These are phyloP conservation scores for Drosophila paulistorum DNA, from an alignment of 1,140 invertebrate species.

Conservation along the genomic window DNA sequence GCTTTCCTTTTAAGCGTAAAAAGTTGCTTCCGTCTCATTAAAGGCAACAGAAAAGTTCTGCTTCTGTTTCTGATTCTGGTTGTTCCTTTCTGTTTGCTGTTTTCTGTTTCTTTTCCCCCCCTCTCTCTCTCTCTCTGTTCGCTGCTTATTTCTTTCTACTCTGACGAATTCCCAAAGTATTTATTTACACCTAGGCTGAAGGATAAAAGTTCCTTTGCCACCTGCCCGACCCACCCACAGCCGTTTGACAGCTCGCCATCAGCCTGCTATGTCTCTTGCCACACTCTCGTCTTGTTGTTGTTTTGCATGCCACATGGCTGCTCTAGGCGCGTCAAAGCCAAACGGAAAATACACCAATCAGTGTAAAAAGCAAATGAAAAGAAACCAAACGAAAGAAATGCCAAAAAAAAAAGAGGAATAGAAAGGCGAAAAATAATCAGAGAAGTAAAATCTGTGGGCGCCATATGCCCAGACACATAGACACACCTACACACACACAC, in stretches of 20 bases:
- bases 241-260: not conserved
- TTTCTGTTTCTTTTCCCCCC: slow-evolving; percentile 20
- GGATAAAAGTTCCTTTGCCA: slow-evolving; percentile 31
- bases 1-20: slow-evolving; percentile 44
- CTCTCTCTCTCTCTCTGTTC: not conserved
- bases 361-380: slow-evolving; percentile 67
- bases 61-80: slow-evolving; percentile 6
- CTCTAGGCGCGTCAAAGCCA: slow-evolving; percentile 67
- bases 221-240: not conserved
- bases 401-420: slow-evolving; percentile 15
- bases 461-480: slow-evolving; percentile 48
- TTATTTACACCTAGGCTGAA: slow-evolving; percentile 72
- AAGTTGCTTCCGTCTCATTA: slow-evolving; percentile 77
- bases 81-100: not conserved
- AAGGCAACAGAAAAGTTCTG: slow-evolving; percentile 48
- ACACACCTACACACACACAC: slow-evolving; percentile 13
- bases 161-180: slow-evolving; percentile 71
- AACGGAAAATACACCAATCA: slow-evolving; percentile 79
- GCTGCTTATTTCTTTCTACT: slow-evolving; percentile 23
- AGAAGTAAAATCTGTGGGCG: slow-evolving; percentile 76
- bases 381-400: slow-evolving; percentile 13
- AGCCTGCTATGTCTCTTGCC: not conserved
- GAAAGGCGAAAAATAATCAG: slow-evolving; percentile 74
- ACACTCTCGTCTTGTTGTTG: slow-evolving; percentile 35
- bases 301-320: slow-evolving; percentile 77